phyloP scores from a whole-genome alignment of 2,888 invertebrate species.

The Toxonevra muliebris region DNA sequence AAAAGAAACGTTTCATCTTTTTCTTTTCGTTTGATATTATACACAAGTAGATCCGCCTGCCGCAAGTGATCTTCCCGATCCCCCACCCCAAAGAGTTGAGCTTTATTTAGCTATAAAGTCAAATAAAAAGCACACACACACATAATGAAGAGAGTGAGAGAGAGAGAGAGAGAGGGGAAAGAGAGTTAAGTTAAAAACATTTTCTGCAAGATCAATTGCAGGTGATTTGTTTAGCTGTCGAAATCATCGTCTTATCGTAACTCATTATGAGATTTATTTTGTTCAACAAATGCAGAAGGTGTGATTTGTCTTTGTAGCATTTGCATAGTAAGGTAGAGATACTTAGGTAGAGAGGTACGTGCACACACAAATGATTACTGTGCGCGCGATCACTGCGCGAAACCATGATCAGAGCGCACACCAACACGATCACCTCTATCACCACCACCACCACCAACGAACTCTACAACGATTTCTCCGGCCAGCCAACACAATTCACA shows the following conservation, averaged over 20 bases:
- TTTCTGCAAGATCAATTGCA: slow-evolving; percentile 62
- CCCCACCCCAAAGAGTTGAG: no score
- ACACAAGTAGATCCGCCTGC: not conserved
- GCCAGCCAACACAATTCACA: slow-evolving; percentile 1
- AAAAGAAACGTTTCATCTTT: slow-evolving; percentile 10
- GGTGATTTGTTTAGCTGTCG: slow-evolving; percentile 66
- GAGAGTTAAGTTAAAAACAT: not conserved
- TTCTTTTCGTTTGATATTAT: no score
- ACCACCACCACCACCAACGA: slow-evolving; percentile 37
- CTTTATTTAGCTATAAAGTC: no score
- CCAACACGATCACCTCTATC: slow-evolving; percentile 31
- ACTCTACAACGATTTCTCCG: slow-evolving; percentile 18
- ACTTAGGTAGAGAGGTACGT: slow-evolving; percentile 27
- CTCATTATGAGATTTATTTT: slow-evolving; percentile 66
- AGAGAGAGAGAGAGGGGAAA: no score
- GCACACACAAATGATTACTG: slow-evolving; percentile 22
- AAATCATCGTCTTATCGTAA: slow-evolving; percentile 66
- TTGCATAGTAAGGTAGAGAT: slow-evolving; percentile 38
- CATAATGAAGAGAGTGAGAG: no score
- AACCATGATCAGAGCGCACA: no score
- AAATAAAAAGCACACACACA: no score
- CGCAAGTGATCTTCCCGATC: no score
- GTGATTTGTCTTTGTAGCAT: slow-evolving; percentile 64
- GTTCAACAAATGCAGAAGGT: slow-evolving; percentile 65
- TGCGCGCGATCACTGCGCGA: not conserved